Percentiles rank a stretch among this genome's conserved stretches.
Evolutionary conservation across 2,113 vertebrate genomes (phyloP).

Genomic region (Syngnathus floridae): DNA sequence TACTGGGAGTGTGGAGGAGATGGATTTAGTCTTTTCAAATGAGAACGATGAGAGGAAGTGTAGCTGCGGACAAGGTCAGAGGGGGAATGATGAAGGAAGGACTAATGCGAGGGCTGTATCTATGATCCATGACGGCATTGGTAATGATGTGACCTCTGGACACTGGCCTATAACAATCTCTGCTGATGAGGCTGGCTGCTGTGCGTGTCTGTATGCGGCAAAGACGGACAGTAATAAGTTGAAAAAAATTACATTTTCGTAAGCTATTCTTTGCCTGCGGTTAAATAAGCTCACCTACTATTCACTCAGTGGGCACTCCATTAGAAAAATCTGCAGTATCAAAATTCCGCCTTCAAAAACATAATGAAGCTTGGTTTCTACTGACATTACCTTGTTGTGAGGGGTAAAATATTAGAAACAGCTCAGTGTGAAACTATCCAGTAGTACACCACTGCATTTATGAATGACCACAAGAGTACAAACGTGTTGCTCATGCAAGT

Average conservation of each 20-base stretch:
- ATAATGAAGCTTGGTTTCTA: not conserved
- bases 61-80: slow-evolving; percentile 50
- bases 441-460: not conserved
- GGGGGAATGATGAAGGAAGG: slow-evolving; percentile 47
- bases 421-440: too few relatives aligned
- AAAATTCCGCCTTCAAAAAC: not conserved
- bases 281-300: not conserved
- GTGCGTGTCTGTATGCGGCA: not conserved
- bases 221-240: not conserved
- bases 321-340: not conserved
- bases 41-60: slow-evolving; percentile 47
- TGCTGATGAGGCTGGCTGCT: slow-evolving; percentile 31
- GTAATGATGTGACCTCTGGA: slow-evolving; percentile 54
- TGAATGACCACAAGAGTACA: too few relatives aligned
- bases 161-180: slow-evolving; percentile 37
- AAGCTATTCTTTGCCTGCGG: not conserved
- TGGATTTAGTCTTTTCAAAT: slow-evolving; percentile 43
- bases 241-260: not conserved
- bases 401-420: not conserved
- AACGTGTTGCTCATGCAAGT: too few relatives aligned
- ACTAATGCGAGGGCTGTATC: slow-evolving; percentile 45
- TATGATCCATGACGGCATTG: slow-evolving; percentile 49
- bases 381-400: not conserved
- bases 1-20: slow-evolving; percentile 24
- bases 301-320: not conserved